Evolutionary conservation across 2,888 invertebrate species (phyloP).

Genomic region (Ariolimax columbianus): DNA sequence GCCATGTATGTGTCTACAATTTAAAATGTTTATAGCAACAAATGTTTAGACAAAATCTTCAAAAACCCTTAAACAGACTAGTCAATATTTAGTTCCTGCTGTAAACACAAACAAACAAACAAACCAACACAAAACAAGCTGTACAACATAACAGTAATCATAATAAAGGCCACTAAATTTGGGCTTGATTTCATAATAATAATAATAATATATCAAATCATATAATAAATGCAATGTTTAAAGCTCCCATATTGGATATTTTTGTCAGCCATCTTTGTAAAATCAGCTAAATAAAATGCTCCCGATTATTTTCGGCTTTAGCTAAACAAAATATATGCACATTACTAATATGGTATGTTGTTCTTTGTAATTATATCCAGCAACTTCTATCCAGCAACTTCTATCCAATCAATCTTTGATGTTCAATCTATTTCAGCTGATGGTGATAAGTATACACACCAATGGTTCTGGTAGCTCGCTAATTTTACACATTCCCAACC

Average conservation of each 20-base stretch:
- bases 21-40: not conserved
- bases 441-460: too few species aligned
- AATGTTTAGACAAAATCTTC: not conserved
- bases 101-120: constrained; percentile 24
- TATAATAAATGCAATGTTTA: constrained; percentile 35
- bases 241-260: constrained; percentile 7
- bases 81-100: not conserved
- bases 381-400: too few species aligned
- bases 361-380: too few species aligned
- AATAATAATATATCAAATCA: constrained; percentile 29
- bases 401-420: too few species aligned
- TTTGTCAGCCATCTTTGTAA: constrained; percentile 22
- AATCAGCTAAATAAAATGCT: not conserved
- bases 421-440: too few species aligned
- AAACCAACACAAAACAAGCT: constrained; percentile 11
- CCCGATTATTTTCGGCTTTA: not conserved
- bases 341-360: too few species aligned
- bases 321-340: too few species aligned
- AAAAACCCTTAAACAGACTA: not conserved
- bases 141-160: constrained; percentile 32
- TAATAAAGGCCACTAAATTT: constrained; percentile 47
- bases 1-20: not conserved
- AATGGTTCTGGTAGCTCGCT: too few species aligned
- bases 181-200: constrained; percentile 32
- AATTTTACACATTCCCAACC: too few species aligned